Conservation (phyloP, 2,888 invertebrate species). For the Macrophya alboannulata region DNA sequence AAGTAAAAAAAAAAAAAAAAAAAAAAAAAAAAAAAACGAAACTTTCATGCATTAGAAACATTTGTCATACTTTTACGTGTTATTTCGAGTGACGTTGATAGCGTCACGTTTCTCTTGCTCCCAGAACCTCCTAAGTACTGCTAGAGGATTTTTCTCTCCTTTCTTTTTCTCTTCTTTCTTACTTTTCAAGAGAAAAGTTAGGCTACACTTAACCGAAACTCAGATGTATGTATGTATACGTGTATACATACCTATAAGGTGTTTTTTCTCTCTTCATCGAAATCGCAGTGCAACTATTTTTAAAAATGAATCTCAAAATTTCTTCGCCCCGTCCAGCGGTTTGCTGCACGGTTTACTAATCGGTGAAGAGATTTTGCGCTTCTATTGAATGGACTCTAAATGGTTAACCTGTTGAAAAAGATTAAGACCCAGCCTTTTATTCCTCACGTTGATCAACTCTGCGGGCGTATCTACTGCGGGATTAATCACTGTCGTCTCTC, state of each 20-base stretch:
- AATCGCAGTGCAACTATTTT: neutral
- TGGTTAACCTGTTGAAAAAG: neutral
- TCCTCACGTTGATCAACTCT: conserved; percentile 5
- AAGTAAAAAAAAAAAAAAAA: neutral
- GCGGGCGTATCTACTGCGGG: conserved; percentile 7
- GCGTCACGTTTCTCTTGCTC: conserved; percentile 53
- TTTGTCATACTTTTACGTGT: conserved; percentile 52
- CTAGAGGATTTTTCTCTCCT: conserved; percentile 13
- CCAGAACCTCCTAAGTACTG: conserved; percentile 40
- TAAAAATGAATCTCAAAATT: neutral
- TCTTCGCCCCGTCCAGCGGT: neutral
- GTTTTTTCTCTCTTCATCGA: neutral
- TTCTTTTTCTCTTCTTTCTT: neutral
- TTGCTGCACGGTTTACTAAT: neutral
- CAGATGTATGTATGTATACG: neutral
- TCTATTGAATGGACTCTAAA: neutral
- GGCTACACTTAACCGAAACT: neutral
- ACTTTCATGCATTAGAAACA: conserved; percentile 37
- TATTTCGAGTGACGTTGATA: conserved; percentile 49
- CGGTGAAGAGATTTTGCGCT: neutral
- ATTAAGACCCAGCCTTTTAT: neutral
- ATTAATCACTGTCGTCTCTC: conserved; percentile 34
- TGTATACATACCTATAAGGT: no score
- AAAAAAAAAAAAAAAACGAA: conserved; percentile 18
- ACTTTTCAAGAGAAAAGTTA: neutral